Base-by-base conservation (phyloP, 2,113 vertebrate species). In the Beaufortia kweichowensis region DNA sequence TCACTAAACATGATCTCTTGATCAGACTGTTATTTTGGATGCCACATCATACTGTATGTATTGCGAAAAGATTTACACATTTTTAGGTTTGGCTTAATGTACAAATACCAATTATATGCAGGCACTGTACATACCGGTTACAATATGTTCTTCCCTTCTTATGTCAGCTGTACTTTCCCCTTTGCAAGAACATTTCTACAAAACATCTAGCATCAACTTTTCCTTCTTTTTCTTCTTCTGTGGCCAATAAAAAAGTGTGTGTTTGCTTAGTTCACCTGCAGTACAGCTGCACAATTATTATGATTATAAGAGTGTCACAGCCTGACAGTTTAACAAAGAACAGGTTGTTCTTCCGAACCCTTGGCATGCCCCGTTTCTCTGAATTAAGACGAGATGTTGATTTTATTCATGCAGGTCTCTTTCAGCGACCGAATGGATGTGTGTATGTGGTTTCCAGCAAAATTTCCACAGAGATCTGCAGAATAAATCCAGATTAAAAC, bases 301-400 rank as follows among this genome's bases (percentile, higher is more conserved):
- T 60, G 41, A 61, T 57, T 33, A 46, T 76, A 63, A 70, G 62
- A 33, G 62, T 48, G 64, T 66, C 57, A 55, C 3, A 19, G 26
- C 57, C 53, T 79, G 76, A 74, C 65, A 68, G 55, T 79, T 65
- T 67, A 70, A 82, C 80, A 82, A 82, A 79, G 81, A 70, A 24
- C 65, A 71, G 53, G 65, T 75, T 82, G 81, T 79, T 76, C 77
- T 72, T 33, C 39, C 75, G 31, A 82, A 78, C 59, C 39, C 26
- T 35, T 70, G 70, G 62, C 75, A 56, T 62, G 46, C 24, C 67
- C 57, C 29, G 55, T 71, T 23, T 72, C 61, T 73, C 68, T 72
- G 55, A 72, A 59, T 39, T 59, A 56, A 72, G 35, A 59, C 11
- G 5, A 67, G 48, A 63, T 72, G 72, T 39, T 60, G 29, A 26